Conservation (phyloP, 37 sponge, comb jelly and placozoan genomes). For the Trichoplax adhaerens region DNA sequence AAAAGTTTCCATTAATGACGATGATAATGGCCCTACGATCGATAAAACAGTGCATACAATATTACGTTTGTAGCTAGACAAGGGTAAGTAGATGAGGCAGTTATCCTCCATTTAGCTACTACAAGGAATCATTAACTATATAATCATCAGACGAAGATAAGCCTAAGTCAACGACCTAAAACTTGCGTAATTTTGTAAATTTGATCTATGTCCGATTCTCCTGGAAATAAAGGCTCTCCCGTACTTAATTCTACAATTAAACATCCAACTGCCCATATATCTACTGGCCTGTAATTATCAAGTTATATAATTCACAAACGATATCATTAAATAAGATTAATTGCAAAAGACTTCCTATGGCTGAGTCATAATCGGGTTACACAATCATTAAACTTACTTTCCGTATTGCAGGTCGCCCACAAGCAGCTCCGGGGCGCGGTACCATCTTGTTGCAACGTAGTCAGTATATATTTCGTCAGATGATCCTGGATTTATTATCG, state of each 20-base stretch:
- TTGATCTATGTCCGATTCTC: constrained; percentile 96
- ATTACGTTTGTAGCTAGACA: background rate
- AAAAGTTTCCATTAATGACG: constrained; percentile 32
- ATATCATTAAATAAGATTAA: background rate
- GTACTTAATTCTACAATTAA: constrained; percentile 87
- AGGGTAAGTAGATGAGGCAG: background rate
- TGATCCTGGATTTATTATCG: no score
- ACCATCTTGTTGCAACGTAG: constrained; percentile 99
- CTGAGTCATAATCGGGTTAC: background rate
- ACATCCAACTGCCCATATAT: constrained; percentile 95
- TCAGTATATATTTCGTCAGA: constrained; percentile 97
- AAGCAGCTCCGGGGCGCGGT: constrained; percentile 91
- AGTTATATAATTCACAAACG: background rate
- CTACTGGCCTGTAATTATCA: constrained; percentile 41
- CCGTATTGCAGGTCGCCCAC: constrained; percentile 96
- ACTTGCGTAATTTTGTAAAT: constrained; percentile 76
- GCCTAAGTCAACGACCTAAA: constrained; percentile 43
- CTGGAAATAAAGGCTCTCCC: constrained; percentile 92
- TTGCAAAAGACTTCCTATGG: background rate
- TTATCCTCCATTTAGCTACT: background rate
- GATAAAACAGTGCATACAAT: no score
- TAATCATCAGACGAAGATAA: background rate
- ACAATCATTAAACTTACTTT: constrained; percentile 30
- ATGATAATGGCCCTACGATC: no score
- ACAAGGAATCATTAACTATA: background rate